Percentiles rank a stretch among this genome's conserved stretches.
phyloP scores from a whole-genome alignment of 2,797 vertebrate genomes.

The Gymnopithys bicolor region DNA sequence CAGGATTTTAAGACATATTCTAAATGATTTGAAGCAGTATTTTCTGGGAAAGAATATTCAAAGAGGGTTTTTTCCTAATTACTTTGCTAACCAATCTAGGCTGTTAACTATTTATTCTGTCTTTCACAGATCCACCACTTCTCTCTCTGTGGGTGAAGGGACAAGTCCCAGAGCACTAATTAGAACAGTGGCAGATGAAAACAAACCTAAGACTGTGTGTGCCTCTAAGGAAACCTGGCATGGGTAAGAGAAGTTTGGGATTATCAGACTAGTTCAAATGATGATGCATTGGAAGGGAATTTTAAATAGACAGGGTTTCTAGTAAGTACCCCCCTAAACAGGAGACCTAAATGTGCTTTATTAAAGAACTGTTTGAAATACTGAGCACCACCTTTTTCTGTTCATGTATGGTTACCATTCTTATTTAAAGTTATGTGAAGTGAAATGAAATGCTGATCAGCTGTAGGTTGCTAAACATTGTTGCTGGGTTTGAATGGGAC shows the following conservation, averaged over 20 bases:
- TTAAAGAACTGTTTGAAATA: neutral
- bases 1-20: neutral
- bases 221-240: constrained; percentile 93
- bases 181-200: constrained; percentile 78
- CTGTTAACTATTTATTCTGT: neutral
- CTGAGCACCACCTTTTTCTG: neutral
- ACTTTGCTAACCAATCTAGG: accelerated
- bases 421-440: neutral
- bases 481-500: neutral
- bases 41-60: neutral
- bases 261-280: neutral
- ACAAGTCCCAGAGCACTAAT: constrained; percentile 75
- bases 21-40: neutral
- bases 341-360: neutral
- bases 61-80: neutral
- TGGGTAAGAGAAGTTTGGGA: constrained; percentile 79
- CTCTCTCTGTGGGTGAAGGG: constrained; percentile 80
- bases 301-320: neutral
- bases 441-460: neutral
- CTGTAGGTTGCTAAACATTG: neutral
- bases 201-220: constrained; percentile 84
- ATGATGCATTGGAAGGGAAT: neutral
- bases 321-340: neutral
- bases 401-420: neutral
- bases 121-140: constrained; percentile 78